phyloP scores from a whole-genome alignment of 1,140 invertebrate genomes.

The Neodiprion virginianus region DNA sequence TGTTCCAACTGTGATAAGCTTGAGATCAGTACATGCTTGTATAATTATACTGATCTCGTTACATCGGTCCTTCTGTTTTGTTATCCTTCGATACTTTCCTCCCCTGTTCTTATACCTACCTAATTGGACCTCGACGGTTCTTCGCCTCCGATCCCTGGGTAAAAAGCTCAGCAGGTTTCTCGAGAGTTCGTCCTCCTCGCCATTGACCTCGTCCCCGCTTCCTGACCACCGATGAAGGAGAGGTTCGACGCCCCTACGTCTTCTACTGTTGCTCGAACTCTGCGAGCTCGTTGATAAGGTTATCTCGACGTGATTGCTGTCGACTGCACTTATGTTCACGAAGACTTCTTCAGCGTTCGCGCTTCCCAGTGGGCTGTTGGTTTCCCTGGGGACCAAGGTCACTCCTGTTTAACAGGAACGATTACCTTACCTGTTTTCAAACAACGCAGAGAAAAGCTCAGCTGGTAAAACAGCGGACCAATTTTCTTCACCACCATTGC shows the following conservation, averaged over 20 bases:
- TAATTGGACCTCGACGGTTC: neutral
- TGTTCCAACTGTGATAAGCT: no score
- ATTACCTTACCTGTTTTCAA: constrained; percentile 8
- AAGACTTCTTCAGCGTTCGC: constrained; percentile 5
- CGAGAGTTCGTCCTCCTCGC: neutral
- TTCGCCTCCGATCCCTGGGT: neutral
- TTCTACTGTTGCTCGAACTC: neutral
- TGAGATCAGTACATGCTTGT: no score
- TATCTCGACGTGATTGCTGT: constrained; percentile 23
- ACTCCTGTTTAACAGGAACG: neutral
- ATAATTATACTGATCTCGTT: no score
- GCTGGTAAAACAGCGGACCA: no score
- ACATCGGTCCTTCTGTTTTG: no score
- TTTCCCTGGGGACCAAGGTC: constrained; percentile 17
- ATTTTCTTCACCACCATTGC: no score
- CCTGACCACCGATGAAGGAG: no score
- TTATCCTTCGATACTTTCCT: no score
- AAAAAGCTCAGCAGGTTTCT: neutral
- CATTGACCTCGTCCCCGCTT: neutral
- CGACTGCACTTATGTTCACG: neutral
- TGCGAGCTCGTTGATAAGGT: neutral
- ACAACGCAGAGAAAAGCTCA: no score
- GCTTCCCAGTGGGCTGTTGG: constrained; percentile 13
- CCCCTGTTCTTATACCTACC: neutral
- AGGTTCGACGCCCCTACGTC: no score